Percentiles rank a stretch among this genome's conserved stretches.
Conservation (phyloP, 2,888 invertebrate species). For the Agrochola litura region DNA sequence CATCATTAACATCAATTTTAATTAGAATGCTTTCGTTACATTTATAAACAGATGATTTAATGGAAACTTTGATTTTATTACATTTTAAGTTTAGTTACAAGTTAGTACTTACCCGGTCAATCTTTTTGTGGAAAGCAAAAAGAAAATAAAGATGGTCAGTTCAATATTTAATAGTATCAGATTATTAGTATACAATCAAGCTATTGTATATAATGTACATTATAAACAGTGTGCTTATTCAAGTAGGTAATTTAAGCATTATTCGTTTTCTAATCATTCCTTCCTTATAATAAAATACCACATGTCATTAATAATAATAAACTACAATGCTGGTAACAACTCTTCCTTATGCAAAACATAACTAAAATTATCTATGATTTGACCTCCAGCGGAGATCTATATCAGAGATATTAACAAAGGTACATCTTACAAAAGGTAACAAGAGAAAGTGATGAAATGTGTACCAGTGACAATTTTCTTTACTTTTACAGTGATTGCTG, state of each 20-base stretch:
- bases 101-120: constrained; percentile 78
- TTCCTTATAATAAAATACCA: constrained; percentile 26
- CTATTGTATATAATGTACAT: not conserved
- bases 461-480: constrained; percentile 2
- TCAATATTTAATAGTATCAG: not conserved
- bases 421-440: not conserved
- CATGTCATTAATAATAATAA: constrained; percentile 22
- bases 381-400: constrained; percentile 51
- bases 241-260: constrained; percentile 15
- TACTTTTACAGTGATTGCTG: not conserved
- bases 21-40: constrained; percentile 20
- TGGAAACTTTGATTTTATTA: constrained; percentile 7
- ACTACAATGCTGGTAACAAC: not conserved
- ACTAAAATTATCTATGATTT: constrained; percentile 32
- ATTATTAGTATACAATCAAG: not conserved
- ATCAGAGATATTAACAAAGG: constrained; percentile 17
- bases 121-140: constrained; percentile 68
- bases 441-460: constrained; percentile 31
- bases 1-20: constrained; percentile 38
- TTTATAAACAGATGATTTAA: not conserved
- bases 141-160: constrained; percentile 40
- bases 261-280: constrained; percentile 9
- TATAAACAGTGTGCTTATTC: not conserved
- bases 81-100: not conserved
- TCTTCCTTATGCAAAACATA: constrained; percentile 21